phyloP scores from a whole-genome alignment of 2,113 vertebrate species.

The Lichenostomus cassidix region DNA sequence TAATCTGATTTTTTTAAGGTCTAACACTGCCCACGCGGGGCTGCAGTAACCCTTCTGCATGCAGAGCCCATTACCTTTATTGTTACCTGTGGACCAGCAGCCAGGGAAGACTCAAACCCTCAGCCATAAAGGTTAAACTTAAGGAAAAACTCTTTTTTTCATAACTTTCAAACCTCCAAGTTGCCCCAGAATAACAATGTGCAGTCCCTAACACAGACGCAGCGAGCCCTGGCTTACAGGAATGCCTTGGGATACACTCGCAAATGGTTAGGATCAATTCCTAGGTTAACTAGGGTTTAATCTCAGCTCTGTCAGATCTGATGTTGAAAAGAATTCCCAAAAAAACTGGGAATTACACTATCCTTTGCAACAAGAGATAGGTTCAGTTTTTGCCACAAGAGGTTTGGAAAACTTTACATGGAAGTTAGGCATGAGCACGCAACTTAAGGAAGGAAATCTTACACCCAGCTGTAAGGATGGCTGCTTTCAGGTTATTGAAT shows the following conservation, averaged over 20 bases:
- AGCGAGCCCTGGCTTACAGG: accelerated
- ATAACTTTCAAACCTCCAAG: not conserved
- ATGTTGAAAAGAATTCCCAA: not conserved
- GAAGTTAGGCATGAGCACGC: not conserved
- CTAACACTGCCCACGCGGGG: not conserved
- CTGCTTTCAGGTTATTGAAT: not conserved
- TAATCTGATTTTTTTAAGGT: constrained; percentile 28
- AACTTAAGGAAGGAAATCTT: not conserved
- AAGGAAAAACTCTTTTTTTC: constrained; percentile 7
- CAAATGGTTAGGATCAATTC: not conserved
- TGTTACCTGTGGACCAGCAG: not conserved
- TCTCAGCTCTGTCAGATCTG: not conserved
- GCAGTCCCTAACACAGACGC: accelerated
- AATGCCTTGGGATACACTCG: accelerated
- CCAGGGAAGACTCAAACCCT: not conserved
- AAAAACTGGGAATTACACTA: not conserved
- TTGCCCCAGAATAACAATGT: not conserved
- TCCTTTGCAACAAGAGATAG: not conserved
- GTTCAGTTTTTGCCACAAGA: not conserved
- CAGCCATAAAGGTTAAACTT: not conserved
- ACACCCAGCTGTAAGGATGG: accelerated
- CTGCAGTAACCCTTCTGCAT: not conserved
- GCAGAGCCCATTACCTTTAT: constrained; percentile 13
- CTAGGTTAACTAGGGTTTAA: not conserved
- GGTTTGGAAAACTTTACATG: not conserved